Evolutionary conservation across 1,140 invertebrate species (phyloP).

Genomic region (Metopolophium dirhodum): DNA sequence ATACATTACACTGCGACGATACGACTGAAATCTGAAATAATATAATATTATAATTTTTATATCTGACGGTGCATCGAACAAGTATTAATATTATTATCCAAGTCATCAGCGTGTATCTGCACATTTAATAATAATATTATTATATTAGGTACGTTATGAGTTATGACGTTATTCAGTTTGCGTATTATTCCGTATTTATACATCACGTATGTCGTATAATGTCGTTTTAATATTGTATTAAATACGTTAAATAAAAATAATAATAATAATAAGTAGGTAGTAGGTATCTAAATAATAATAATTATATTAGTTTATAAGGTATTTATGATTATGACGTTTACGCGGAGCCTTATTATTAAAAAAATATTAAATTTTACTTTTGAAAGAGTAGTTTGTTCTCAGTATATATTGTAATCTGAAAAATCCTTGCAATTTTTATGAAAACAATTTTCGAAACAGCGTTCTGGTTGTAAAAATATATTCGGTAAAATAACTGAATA

Average conservation of each 20-base stretch:
- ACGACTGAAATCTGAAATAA: neutral
- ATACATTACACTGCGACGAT: neutral
- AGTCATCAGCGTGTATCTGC: neutral
- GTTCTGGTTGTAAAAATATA: slow-evolving; percentile 37
- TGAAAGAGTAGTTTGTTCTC: neutral
- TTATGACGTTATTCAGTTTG: neutral
- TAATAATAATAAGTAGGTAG: neutral
- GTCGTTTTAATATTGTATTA: neutral
- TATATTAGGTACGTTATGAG: no score
- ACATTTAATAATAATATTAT: no score
- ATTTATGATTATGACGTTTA: neutral
- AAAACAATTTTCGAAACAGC: neutral
- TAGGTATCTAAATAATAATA: neutral
- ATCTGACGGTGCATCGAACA: neutral
- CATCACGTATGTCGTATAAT: neutral
- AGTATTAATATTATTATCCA: neutral
- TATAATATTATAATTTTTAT: neutral
- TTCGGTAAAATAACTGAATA: slow-evolving; percentile 37
- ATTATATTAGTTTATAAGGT: slow-evolving; percentile 2
- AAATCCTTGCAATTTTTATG: neutral
- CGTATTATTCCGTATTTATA: neutral
- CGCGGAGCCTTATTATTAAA: neutral
- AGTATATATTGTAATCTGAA: neutral
- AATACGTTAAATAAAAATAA: neutral
- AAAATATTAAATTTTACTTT: slow-evolving; percentile 9